Conservation (phyloP, 1,140 invertebrate genomes). For the Brachystomella parvula region DNA sequence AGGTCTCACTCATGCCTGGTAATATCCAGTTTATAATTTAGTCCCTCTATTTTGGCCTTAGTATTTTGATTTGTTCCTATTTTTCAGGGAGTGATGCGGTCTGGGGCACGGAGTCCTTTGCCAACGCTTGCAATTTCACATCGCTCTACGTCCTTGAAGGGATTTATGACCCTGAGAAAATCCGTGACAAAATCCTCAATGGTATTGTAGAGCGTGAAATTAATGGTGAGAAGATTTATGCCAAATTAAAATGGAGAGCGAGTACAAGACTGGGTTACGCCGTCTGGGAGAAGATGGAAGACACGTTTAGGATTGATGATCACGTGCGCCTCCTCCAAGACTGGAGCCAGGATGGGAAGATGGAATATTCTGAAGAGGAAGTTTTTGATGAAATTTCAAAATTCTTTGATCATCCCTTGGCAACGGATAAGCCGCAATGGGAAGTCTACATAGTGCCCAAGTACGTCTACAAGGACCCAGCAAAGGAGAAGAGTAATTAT, state of each 20-base stretch:
- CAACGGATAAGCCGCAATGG: conserved; percentile 22
- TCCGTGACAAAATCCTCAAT: background rate
- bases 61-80: background rate
- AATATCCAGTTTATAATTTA: background rate
- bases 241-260: conserved; percentile 14
- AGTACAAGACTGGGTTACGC: background rate
- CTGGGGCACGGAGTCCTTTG: conserved; percentile 9
- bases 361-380: background rate
- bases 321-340: background rate
- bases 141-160: conserved; percentile 11
- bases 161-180: background rate
- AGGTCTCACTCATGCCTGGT: conserved; percentile 9
- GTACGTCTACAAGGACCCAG: conserved; percentile 20
- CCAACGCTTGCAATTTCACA: conserved; percentile 14
- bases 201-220: conserved; percentile 4
- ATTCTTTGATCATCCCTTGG: conserved; percentile 19
- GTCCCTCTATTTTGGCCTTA: background rate
- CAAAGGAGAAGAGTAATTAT: background rate
- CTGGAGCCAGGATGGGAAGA: background rate
- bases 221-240: conserved; percentile 9
- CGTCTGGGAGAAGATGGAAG: conserved; percentile 7
- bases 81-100: conserved; percentile 9
- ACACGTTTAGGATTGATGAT: background rate
- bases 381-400: conserved; percentile 22
- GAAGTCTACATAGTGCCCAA: conserved; percentile 24